phyloP scores from a whole-genome alignment of 2,113 vertebrate species.

The Cyanoderma ruficeps region DNA sequence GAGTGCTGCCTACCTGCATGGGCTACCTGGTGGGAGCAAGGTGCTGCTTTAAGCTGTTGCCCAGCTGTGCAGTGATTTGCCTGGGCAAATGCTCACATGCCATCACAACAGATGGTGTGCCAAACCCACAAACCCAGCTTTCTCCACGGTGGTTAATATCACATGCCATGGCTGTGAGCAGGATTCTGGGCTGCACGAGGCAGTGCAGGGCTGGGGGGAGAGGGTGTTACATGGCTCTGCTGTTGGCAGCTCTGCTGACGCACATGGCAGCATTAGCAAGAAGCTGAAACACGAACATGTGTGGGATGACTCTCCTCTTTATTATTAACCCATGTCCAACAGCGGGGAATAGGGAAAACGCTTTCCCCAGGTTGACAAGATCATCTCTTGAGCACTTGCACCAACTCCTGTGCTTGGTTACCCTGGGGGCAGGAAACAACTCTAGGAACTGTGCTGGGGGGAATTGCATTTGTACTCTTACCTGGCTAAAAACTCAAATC shows the following conservation, averaged over 20 bases:
- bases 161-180: neutral
- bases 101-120: neutral
- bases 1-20: neutral
- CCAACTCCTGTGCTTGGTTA: neutral
- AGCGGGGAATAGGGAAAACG: neutral
- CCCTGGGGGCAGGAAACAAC: neutral
- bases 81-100: neutral
- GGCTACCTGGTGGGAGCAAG: neutral
- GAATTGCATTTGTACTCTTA: neutral
- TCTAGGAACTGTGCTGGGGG: neutral
- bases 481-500: neutral
- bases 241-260: neutral
- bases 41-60: neutral
- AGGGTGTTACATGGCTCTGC: neutral
- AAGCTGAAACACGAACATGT: neutral
- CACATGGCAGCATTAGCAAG: neutral
- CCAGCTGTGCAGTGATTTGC: neutral
- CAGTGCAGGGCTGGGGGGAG: neutral
- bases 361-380: neutral
- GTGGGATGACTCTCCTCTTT: neutral
- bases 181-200: neutral
- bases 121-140: neutral
- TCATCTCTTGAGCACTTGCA: neutral
- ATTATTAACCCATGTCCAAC: neutral
- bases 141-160: neutral